These are phyloP conservation scores for Glossophaga mutica DNA, from an alignment of 2,797 vertebrate species.

Conservation along the genomic window DNA sequence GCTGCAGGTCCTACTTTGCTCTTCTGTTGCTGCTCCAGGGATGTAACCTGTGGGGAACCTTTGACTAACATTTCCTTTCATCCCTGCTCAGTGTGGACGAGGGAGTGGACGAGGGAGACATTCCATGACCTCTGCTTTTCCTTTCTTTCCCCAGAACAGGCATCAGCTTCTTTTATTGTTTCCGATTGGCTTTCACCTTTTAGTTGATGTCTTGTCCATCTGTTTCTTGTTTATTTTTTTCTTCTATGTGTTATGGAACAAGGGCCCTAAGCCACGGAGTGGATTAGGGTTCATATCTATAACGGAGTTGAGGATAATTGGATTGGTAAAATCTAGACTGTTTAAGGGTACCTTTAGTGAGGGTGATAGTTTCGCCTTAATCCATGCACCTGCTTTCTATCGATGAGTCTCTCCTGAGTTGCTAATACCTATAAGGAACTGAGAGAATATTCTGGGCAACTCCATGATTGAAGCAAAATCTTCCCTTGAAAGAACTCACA, in stretches of 20 bases:
- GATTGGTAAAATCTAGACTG: background rate
- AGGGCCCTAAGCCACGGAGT: background rate
- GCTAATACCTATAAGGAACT: background rate
- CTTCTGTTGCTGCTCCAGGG: background rate
- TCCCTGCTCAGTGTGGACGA: background rate
- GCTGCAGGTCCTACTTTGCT: background rate
- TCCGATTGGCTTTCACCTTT: background rate
- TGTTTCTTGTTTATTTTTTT: background rate
- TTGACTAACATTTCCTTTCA: background rate
- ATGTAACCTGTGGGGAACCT: background rate
- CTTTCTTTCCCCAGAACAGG: background rate
- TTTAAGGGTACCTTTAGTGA: background rate
- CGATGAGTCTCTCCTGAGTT: background rate
- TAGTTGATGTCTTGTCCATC: background rate
- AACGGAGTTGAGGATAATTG: background rate
- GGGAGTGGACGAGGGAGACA: background rate
- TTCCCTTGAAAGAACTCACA: background rate
- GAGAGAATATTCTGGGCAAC: background rate
- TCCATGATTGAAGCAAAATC: background rate
- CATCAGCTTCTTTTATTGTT: background rate
- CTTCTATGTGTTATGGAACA: background rate
- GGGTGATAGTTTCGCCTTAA: background rate
- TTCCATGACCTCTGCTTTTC: background rate
- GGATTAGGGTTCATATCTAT: background rate
- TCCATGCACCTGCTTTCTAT: background rate